Evolutionary conservation across 2,113 vertebrate genomes (phyloP).

Genomic region (Ochotona princeps): DNA sequence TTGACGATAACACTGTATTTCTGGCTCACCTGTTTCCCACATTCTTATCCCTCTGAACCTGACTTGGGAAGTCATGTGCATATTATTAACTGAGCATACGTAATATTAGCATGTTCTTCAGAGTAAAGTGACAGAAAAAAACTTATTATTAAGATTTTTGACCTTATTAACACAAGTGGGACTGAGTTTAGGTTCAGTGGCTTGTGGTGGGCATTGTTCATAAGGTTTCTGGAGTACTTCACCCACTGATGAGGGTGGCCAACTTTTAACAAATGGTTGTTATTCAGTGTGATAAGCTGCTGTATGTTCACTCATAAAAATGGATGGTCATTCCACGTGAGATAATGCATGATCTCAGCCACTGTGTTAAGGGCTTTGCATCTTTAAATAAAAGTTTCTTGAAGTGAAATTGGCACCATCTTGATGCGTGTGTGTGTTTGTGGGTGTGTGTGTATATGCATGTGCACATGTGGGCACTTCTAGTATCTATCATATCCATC

Average conservation of each 20-base stretch:
- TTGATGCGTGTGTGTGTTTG: background rate
- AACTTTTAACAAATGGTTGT: background rate
- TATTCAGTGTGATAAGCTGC: background rate
- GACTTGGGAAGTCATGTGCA: background rate
- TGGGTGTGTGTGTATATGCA: rapidly evolving
- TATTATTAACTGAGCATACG: background rate
- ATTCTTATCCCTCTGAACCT: background rate
- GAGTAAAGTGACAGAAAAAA: background rate
- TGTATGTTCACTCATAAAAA: background rate
- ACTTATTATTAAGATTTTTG: too few relatives aligned
- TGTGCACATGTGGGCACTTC: background rate
- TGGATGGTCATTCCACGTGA: background rate
- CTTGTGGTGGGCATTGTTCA: background rate
- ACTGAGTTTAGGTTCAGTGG: background rate
- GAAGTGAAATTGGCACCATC: background rate
- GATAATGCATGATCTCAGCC: background rate
- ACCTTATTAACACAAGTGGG: background rate
- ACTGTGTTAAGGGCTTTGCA: background rate
- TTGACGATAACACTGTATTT: background rate
- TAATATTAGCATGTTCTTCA: background rate
- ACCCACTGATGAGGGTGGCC: background rate
- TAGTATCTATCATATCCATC: background rate
- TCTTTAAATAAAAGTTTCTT: background rate
- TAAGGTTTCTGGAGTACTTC: background rate
- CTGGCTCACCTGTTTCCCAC: too few relatives aligned